Evolutionary conservation across 2,113 vertebrate genomes (phyloP), one percentile per base, ranked within the genome.

Genomic region (Bungarus multicinctus): DNA sequence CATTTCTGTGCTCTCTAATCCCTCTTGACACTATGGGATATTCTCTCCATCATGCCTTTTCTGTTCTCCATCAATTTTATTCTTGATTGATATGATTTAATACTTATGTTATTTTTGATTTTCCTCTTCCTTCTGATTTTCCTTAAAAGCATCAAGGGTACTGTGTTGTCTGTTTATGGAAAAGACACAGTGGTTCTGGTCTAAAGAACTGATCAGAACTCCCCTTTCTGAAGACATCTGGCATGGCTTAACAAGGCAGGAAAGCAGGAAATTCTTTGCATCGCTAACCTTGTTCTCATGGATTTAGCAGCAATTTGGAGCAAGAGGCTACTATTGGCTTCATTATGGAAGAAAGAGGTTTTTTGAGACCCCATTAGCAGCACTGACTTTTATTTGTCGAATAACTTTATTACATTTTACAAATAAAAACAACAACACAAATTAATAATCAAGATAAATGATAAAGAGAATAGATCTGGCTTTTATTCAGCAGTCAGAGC

Each of bases 241-340:
- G 60, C 85, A 87, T 69, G 95, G 95, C 94, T 94, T 93, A 89
- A 58, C 89, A 94, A 94, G 30, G 57, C 88, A 93, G 87, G 93
- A 90, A 96, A 91, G 91, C 96, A 97, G 98, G 97, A 98, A 98
- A 98, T 98, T 95, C 96, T 94, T 94, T 30, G 90, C 95, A 97
- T 97, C 97, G 93, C 94, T 96, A 93, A 92, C 91, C 95, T 93
- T 94, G 89, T 93, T 58, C 95, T 96, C 95, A 95, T 92, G 30
- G 94, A 96, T 97, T 94, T 97, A 96, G 89, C 96, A 93, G 94
- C 94, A 92, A 93, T 92, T 89, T 93, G 50, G 93, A 89, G 92
- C 93, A 95, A 85, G 91, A 90, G 85, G 39, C 90, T 89, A 87
- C 92, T 50, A 81, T 88, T 89, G 93, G n/a, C 52, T 95, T 95